Evolutionary conservation across 2,888 invertebrate species (phyloP).

Genomic region (Schizaphis graminum): DNA sequence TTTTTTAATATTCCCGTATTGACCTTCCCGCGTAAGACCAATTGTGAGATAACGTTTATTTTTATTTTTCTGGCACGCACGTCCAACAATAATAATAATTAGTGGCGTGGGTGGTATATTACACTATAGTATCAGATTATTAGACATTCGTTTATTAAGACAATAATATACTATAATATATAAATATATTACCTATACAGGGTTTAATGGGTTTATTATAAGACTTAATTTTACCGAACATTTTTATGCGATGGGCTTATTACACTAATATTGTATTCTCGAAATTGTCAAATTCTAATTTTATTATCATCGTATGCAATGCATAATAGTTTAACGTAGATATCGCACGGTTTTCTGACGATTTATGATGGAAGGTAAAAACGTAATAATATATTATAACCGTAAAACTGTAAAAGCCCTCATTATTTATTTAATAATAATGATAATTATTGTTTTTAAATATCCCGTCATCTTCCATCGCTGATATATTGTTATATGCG

Average conservation of each 20-base stretch:
- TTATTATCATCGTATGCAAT: neutral
- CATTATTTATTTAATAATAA: neutral
- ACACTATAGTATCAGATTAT: neutral
- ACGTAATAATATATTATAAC: neutral
- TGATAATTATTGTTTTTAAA: neutral
- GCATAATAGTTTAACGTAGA: neutral
- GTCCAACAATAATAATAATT: slow-evolving; percentile 50
- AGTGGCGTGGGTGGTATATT: slow-evolving; percentile 50
- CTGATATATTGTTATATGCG: neutral
- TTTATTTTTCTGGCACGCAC: slow-evolving; percentile 35
- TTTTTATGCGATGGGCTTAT: neutral
- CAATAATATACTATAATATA: neutral
- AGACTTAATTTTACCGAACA: neutral
- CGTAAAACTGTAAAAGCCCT: neutral
- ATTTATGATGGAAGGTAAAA: neutral
- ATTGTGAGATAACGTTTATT: slow-evolving; percentile 65
- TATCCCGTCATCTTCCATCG: neutral
- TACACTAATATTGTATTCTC: neutral
- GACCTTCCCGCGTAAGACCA: slow-evolving; percentile 59
- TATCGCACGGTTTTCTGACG: neutral
- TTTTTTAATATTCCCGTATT: slow-evolving; percentile 58
- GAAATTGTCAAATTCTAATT: neutral
- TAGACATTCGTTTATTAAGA: neutral
- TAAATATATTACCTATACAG: neutral
- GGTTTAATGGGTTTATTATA: neutral